These are phyloP conservation scores for Camptogramma bilineatum DNA, from an alignment of 2,888 invertebrate species.

Conservation along the genomic window DNA sequence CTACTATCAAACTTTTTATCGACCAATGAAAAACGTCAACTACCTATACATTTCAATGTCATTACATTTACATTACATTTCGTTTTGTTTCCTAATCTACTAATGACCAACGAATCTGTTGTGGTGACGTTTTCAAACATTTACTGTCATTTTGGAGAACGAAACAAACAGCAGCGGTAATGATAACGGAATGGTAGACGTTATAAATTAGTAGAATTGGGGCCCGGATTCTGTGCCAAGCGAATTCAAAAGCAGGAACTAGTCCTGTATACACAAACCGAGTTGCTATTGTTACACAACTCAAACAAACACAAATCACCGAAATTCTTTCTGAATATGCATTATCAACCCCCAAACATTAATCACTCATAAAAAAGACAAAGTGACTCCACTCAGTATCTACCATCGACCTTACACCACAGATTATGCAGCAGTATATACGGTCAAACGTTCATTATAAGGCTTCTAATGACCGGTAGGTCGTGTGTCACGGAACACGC, in stretches of 20 bases:
- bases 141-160: too few species aligned
- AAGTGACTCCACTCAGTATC: slow-evolving; percentile 73
- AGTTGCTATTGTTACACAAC: slow-evolving; percentile 25
- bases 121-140: too few species aligned
- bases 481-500: slow-evolving; percentile 82
- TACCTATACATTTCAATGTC: too few species aligned
- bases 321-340: slow-evolving; percentile 70
- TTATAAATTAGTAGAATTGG: too few species aligned
- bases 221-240: too few species aligned
- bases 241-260: neutral
- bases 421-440: slow-evolving; percentile 14
- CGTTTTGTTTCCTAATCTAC: too few species aligned
- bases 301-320: slow-evolving; percentile 51
- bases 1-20: too few species aligned
- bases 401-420: slow-evolving; percentile 55
- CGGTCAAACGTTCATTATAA: slow-evolving; percentile 42
- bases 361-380: slow-evolving; percentile 85
- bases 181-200: too few species aligned
- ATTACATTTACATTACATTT: too few species aligned
- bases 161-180: too few species aligned
- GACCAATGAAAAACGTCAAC: too few species aligned
- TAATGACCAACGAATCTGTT: too few species aligned
- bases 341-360: slow-evolving; percentile 69
- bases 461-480: slow-evolving; percentile 67
- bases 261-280: neutral